phyloP scores from a whole-genome alignment of 2,888 invertebrate genomes.

The Andricus quercusramuli region DNA sequence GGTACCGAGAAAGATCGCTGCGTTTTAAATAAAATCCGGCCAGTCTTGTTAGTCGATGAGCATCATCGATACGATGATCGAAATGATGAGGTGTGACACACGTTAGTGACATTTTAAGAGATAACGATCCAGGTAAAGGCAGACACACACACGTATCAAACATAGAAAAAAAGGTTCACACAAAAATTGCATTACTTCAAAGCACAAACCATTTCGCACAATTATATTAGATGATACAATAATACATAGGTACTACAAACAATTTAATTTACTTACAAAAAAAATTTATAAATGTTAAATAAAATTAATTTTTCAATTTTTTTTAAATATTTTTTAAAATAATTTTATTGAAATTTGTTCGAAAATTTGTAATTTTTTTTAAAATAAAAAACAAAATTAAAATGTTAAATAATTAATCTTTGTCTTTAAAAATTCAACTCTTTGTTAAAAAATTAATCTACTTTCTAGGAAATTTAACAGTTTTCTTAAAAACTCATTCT shows the following conservation, averaged over 20 bases:
- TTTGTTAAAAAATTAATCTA: too few species aligned
- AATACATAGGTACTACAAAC: background rate
- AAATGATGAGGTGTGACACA: slow-evolving; percentile 59
- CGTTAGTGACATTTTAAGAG: slow-evolving; percentile 62
- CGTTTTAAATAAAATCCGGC: slow-evolving; percentile 89
- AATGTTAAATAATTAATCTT: too few species aligned
- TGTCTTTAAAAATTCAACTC: too few species aligned
- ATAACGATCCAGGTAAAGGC: slow-evolving; percentile 63
- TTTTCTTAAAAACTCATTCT: too few species aligned
- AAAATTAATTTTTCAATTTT: too few species aligned
- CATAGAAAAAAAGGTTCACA: slow-evolving; percentile 58
- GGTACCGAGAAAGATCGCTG: slow-evolving; percentile 96
- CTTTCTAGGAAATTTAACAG: too few species aligned
- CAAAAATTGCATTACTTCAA: slow-evolving; percentile 49
- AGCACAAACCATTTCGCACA: slow-evolving; percentile 44
- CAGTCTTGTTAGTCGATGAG: slow-evolving; percentile 74
- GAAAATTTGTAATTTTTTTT: too few species aligned
- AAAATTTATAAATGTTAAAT: too few species aligned
- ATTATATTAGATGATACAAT: background rate
- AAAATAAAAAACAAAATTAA: too few species aligned
- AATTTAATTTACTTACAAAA: background rate
- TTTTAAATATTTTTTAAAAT: too few species aligned
- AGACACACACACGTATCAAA: slow-evolving; percentile 61
- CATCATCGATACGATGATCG: slow-evolving; percentile 77
- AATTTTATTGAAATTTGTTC: too few species aligned